Evolutionary conservation across 2,888 invertebrate species (phyloP), one percentile per base, ranked within the genome.

Genomic region (Phania funesta): DNA sequence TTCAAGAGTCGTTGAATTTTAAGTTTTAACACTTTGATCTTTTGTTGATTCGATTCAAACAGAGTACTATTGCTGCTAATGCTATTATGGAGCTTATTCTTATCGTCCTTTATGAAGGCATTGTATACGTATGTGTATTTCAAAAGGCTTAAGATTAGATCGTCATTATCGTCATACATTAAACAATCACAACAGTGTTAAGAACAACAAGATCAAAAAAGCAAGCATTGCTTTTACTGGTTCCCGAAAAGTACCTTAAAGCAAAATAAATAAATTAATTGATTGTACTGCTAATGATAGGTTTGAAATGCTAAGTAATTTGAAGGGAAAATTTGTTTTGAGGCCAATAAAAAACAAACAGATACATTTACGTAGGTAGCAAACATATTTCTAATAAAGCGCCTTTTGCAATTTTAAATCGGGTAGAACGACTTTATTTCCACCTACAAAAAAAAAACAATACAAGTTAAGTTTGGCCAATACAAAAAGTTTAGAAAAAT

Each of bases 221-320:
- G 22, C 32, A 52, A 54, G 50, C 52, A 54, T 26, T 18, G 13
- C 16, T 41, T 18, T 46, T 48, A 54, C 38, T n/a, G 54, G 54
- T 44, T 70, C 4, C 8, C 18, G 13, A 16, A 16, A 5, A 44
- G 11, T 52, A 41, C 9, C 74, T 54, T 20, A n/a, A 50, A 44
- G 80, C 70, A 16, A 64, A 70, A 24, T 52, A 44, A 80, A 80
- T 75, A 70, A 75, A 80, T 75, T 75, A 80, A 71, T 71, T 75
- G 75, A 71, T 75, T 29, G 20, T 38, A 26, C 38, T 64, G 75
- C 58, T 65, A 70, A 52, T 46, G 80, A 73, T 67, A 67, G 64
- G 70, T 56, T 35, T 44, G 35, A 80, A 65, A 54, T 62, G 46
- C 18, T 46, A 5, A 9, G 8, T 24, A 56, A 56, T 32, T n/a